Base-by-base conservation (phyloP, 2,797 vertebrate genomes). In the Eurystomus glaucurus region DNA sequence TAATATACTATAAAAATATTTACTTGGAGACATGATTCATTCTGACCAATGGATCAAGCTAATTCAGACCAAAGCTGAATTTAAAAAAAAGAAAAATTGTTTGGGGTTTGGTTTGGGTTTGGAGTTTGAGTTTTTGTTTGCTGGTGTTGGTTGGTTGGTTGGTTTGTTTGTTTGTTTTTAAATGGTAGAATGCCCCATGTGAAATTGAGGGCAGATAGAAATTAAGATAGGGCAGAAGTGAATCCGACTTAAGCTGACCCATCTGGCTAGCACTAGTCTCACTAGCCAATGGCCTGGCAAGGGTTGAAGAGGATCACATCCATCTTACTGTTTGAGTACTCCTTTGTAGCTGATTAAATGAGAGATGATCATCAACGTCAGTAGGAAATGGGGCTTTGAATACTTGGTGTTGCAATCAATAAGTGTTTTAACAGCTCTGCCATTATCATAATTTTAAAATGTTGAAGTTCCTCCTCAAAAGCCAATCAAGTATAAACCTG, bases 11-110 rank as follows among this genome's bases (percentile, higher is more conserved):
- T 43, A 72, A 68, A 94, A 96, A 93, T 93, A 91, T 94, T 94
- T 96, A 62, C 83, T 94, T 96, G 93, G 95, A 96, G 70, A 96
- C 54, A 25, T 92, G 92, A 94, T 93, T 94, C 79, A 6, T 84
- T 58, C 58, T 95, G 88, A 93, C 79, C 93, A 86, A 92, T 26
- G 51, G 41, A 88, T 61, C 41, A 62, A 84, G 46, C 37, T 92
- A 90, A 95, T 88, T 71, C 50, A 86, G 90, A 61, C 61, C 41
- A 88, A 93, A 86, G 69, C 69, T 75, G 57, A 88, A 93, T 43
- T 43, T 68, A 66, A 76, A 76, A 62, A 65, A 52, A 61, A 60
- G 64, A 74, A 26, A 39, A 82, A 39, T 82, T 62, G 6, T 60
- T 23, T 45, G 39, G 19, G 11, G 5, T 35, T 85, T 90, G 12